Evolutionary conservation across 2,888 invertebrate species (phyloP).

Genomic region (Phania funesta): DNA sequence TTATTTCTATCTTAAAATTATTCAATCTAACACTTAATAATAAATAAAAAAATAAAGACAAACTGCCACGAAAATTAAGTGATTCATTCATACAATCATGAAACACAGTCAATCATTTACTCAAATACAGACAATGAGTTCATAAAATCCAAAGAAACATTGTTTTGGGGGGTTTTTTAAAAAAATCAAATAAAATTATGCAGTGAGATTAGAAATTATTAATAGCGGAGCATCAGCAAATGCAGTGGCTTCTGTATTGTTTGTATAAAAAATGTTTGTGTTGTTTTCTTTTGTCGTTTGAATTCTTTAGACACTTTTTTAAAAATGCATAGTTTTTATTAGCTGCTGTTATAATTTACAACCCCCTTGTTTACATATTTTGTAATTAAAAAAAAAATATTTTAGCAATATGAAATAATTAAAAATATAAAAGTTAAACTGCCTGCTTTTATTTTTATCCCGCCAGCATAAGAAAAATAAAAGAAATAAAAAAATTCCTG

Average conservation of each 20-base stretch:
- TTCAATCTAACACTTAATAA: conserved; percentile 21
- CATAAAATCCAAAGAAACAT: conserved; percentile 42
- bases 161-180: background rate
- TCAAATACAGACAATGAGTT: conserved; percentile 43
- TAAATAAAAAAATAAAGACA: conserved; percentile 1
- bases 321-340: conserved; percentile 37
- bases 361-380: background rate
- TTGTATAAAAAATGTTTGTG: conserved; percentile 38
- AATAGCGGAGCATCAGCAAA: conserved; percentile 27
- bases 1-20: conserved; percentile 38
- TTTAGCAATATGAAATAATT: background rate
- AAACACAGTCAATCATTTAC: conserved; percentile 10
- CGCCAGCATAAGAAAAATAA: background rate
- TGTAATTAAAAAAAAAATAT: background rate
- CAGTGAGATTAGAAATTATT: conserved; percentile 37
- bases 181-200: background rate
- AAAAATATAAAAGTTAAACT: conserved; percentile 38
- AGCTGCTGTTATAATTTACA: conserved; percentile 44
- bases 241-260: conserved; percentile 30
- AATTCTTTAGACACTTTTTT: conserved; percentile 16
- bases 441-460: conserved; percentile 32
- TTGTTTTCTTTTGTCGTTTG: conserved; percentile 10
- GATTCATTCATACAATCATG: conserved; percentile 58
- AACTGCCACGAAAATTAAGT: conserved; percentile 5
- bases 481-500: background rate